Percentiles rank a stretch among this genome's conserved stretches.
Conservation (phyloP, 2,113 vertebrate genomes). For the Mesocricetus auratus region DNA sequence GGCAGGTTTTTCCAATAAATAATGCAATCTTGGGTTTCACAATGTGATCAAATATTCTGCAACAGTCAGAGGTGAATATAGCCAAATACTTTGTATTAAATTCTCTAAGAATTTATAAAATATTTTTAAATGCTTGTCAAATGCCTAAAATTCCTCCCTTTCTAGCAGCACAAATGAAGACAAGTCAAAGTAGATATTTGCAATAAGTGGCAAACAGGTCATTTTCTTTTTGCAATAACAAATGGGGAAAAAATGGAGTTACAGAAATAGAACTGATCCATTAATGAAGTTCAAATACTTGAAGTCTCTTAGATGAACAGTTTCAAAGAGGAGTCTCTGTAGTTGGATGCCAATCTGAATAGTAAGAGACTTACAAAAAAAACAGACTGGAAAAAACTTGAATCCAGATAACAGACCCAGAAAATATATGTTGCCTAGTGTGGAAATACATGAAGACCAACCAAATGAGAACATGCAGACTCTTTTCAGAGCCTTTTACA, state of each 20-base stretch:
- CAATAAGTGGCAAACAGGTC: neutral
- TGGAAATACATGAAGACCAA: conserved; percentile 49
- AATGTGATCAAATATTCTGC: neutral
- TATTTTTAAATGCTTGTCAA: conserved; percentile 38
- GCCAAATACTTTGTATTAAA: neutral
- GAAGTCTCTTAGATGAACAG: neutral
- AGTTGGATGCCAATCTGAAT: conserved; percentile 16
- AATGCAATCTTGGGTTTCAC: neutral
- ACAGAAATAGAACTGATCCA: conserved; percentile 26
- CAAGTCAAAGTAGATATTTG: neutral
- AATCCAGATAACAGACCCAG: conserved; percentile 31
- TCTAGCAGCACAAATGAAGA: conserved; percentile 2
- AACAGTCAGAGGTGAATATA: neutral
- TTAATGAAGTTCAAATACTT: neutral
- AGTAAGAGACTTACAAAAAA: neutral
- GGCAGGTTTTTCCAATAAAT: neutral
- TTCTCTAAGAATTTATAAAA: neutral
- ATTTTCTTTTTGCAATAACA: neutral
- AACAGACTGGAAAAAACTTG: neutral
- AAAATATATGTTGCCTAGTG: neutral
- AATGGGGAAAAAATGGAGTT: conserved; percentile 17
- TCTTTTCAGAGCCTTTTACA: neutral
- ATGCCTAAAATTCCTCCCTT: conserved; percentile 2
- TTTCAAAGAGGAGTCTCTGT: conserved; percentile 35
- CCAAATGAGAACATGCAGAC: neutral